These are phyloP conservation scores for Caenorhabditis zanzibari DNA, from an alignment of 2,888 invertebrate species.

Conservation along the genomic window DNA sequence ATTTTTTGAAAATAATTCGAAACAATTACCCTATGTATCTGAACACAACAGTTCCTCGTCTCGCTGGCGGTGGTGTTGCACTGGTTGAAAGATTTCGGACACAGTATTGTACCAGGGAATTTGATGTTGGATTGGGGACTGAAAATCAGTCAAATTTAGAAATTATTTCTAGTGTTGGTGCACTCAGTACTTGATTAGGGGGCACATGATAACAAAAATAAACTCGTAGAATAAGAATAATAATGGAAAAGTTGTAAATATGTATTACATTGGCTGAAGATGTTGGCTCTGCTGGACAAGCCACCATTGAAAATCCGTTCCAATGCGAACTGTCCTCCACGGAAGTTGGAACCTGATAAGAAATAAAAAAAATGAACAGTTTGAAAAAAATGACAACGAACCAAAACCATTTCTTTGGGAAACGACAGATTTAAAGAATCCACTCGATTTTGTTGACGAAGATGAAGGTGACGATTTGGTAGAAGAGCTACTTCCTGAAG, in stretches of 20 bases:
- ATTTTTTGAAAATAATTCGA: background rate
- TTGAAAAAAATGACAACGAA: conserved; percentile 15
- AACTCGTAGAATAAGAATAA: background rate
- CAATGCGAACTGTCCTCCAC: conserved; percentile 51
- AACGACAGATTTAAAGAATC: conserved; percentile 47
- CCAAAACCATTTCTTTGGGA: conserved; percentile 55
- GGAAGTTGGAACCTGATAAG: conserved; percentile 63
- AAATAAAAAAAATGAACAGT: background rate
- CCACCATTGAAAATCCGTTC: conserved; percentile 41
- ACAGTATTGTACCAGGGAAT: conserved; percentile 52
- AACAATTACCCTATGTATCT: conserved; percentile 59
- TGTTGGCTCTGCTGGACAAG: conserved; percentile 32
- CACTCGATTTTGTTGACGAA: conserved; percentile 33
- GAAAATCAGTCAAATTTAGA: conserved; percentile 3
- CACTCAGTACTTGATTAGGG: conserved; percentile 19
- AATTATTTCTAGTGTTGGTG: background rate
- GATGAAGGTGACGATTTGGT: conserved; percentile 26
- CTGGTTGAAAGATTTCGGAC: conserved; percentile 46
- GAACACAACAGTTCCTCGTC: conserved; percentile 61
- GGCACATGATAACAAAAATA: conserved; percentile 3
- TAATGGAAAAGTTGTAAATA: background rate
- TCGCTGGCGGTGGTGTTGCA: conserved; percentile 16
- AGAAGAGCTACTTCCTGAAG: conserved; percentile 55
- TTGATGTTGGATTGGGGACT: conserved; percentile 16
- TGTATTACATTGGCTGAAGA: conserved; percentile 36